Evolutionary conservation across 2,113 vertebrate species (phyloP).

Genomic region (Ceuthmochares aereus): DNA sequence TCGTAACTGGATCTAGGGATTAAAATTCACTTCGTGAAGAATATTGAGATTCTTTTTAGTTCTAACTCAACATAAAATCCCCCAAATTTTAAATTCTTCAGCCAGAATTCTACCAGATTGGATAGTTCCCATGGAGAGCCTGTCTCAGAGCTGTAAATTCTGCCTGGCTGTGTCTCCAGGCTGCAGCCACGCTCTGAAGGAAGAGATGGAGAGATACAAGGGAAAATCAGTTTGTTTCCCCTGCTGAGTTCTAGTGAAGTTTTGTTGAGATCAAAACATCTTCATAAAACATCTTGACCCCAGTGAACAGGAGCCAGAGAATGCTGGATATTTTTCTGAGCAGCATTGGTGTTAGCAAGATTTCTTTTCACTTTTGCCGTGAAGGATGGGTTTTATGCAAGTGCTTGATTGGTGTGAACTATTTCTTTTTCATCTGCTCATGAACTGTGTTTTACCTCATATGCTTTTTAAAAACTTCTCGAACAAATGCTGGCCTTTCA

Average conservation of each 20-base stretch:
- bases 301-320: not conserved
- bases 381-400: not conserved
- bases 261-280: not conserved
- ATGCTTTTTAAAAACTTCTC: not conserved
- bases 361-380: not conserved
- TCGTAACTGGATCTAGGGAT: not conserved
- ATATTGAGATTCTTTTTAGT: not conserved
- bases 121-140: not conserved
- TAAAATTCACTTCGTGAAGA: not conserved
- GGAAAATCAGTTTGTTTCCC: not conserved
- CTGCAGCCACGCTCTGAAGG: not conserved
- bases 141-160: not conserved
- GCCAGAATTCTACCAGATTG: not conserved
- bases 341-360: not conserved
- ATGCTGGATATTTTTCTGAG: not conserved
- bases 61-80: not conserved
- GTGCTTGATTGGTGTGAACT: not conserved
- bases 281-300: not conserved
- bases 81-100: not conserved
- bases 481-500: not conserved
- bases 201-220: not conserved
- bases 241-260: not conserved
- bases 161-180: not conserved
- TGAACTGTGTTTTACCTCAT: not conserved
- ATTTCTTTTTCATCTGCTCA: not conserved